phyloP scores from a whole-genome alignment of 2,797 vertebrate species.

The Microctenopoma lineatum region DNA sequence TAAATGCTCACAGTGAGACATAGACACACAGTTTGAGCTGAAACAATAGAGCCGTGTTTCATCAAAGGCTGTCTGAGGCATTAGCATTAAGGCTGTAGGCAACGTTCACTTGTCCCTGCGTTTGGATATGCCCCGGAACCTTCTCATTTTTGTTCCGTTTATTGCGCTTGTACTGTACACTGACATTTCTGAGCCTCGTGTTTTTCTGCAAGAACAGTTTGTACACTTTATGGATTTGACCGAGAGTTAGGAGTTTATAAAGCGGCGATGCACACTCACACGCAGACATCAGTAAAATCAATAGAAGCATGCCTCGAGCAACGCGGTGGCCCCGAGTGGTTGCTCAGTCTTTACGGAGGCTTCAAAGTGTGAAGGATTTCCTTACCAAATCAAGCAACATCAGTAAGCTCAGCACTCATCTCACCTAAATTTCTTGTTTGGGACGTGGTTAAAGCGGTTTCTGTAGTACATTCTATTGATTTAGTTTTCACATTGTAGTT shows the following conservation, averaged over 20 bases:
- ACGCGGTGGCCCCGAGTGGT: slow-evolving; percentile 15
- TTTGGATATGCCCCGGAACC: slow-evolving; percentile 39
- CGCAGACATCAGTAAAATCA: slow-evolving; percentile 20
- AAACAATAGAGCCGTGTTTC: slow-evolving; percentile 59
- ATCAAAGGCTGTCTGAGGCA: slow-evolving; percentile 65
- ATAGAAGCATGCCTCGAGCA: slow-evolving; percentile 22
- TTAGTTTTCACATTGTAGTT: neutral
- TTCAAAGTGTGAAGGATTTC: slow-evolving; percentile 20
- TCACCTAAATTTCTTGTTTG: slow-evolving; percentile 5
- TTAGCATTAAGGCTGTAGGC: slow-evolving; percentile 64
- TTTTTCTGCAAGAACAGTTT: slow-evolving; percentile 17
- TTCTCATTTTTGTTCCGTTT: slow-evolving; percentile 24
- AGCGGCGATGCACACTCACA: slow-evolving; percentile 20
- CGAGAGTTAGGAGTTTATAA: slow-evolving; percentile 1
- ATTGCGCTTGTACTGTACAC: slow-evolving; percentile 23
- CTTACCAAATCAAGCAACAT: slow-evolving; percentile 20
- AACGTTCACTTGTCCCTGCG: slow-evolving; percentile 14
- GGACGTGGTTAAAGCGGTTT: neutral
- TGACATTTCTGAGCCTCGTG: slow-evolving; percentile 16
- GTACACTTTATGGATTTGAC: slow-evolving; percentile 16
- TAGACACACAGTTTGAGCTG: slow-evolving; percentile 50
- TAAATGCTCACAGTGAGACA: slow-evolving; percentile 53
- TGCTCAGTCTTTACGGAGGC: slow-evolving; percentile 6
- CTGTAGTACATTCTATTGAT: neutral
- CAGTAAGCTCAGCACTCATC: slow-evolving; percentile 24